Evolutionary conservation across 2,113 vertebrate species (phyloP).

Genomic region (Madoqua kirkii): DNA sequence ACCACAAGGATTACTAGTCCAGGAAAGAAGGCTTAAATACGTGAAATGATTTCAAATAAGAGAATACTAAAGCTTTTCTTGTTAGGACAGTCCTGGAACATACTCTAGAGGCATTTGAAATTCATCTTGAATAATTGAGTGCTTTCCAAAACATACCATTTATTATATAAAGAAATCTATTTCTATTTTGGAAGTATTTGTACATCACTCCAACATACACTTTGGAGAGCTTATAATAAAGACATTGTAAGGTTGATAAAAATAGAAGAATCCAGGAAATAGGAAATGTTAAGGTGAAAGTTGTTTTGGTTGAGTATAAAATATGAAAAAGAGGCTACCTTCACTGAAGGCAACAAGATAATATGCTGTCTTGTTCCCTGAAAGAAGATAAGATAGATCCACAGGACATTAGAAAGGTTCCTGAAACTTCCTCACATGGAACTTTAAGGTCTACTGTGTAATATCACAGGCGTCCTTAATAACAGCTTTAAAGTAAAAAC

Average conservation of each 20-base stretch:
- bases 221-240: not conserved
- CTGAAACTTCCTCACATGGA: not conserved
- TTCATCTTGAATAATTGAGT: not conserved
- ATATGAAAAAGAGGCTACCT: not conserved
- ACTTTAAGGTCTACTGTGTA: not conserved
- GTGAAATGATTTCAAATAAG: not conserved
- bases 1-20: not conserved
- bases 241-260: not conserved
- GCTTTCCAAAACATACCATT: not conserved
- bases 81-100: not conserved
- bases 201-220: not conserved
- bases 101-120: not conserved
- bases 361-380: not conserved
- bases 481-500: conserved; percentile 21
- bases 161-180: not conserved
- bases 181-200: not conserved
- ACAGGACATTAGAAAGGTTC: not conserved
- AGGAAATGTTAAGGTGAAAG: not conserved
- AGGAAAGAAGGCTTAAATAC: not conserved
- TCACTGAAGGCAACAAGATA: not conserved
- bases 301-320: not conserved
- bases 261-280: not conserved
- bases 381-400: not conserved
- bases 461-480: not conserved
- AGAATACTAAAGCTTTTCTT: not conserved